Evolutionary conservation across 2,797 vertebrate genomes (phyloP).

Genomic region (Halcyon chelicuti): DNA sequence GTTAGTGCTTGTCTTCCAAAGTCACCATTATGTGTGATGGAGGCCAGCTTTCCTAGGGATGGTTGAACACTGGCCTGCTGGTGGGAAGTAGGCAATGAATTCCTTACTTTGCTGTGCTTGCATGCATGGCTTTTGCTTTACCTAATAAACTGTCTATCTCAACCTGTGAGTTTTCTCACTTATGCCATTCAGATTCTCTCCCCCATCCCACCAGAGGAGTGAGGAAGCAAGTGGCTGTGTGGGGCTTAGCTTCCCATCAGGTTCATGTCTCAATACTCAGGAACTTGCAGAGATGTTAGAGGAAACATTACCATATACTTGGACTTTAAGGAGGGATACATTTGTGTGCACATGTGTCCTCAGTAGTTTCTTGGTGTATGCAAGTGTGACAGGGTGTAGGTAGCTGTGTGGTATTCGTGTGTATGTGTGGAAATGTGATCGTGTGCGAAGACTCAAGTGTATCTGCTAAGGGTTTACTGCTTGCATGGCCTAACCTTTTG

Average conservation of each 20-base stretch:
- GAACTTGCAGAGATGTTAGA: neutral
- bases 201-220: too few relatives aligned
- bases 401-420: neutral
- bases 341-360: neutral
- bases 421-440: neutral
- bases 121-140: neutral
- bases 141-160: neutral
- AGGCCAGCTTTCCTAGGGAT: neutral
- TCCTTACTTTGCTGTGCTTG: neutral
- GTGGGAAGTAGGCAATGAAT: neutral
- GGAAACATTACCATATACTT: neutral
- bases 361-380: neutral
- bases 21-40: fast-evolving
- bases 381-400: neutral
- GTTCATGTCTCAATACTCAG: neutral
- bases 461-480: neutral
- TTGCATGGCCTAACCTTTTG: neutral
- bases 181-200: neutral
- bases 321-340: neutral
- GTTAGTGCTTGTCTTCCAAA: neutral
- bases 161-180: neutral
- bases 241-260: neutral
- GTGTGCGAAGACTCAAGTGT: neutral
- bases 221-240: neutral
- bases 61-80: neutral